Evolutionary conservation across 2,888 invertebrate species (phyloP), one percentile per base, ranked within the genome.

Genomic region (Epinotia brunnichana): DNA sequence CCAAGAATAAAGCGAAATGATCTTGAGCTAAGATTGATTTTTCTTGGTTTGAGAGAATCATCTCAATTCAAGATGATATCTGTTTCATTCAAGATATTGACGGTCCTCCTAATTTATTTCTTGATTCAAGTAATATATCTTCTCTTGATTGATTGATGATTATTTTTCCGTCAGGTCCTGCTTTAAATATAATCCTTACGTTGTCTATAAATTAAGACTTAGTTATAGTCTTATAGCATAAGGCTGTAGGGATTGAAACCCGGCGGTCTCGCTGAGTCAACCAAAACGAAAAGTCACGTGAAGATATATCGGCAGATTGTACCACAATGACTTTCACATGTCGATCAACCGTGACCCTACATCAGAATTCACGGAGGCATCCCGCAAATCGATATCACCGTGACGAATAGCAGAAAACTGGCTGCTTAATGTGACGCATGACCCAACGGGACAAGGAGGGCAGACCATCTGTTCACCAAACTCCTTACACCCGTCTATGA

Each of bases 391-490:
- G 61, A 69, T 69, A 63, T 68, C 17, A 44, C 56, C 48, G 69
- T 69, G 73, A 73, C 73, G 73, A 54, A 73, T 68, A 56, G 63
- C 68, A 72, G 72, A 67, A 67, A 69, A 51, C 73, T 44, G 60
- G 41, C 53, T 73, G 73, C 57, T 53, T 63, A 63, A 73, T 69
- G 68, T 73, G 57, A 73, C 73, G 57, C 51, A 63, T 63, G 69
- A 73, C 57, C 68, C 57, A 51, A 57, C 44, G 57, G 68, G 68
- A 62, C 68, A 56, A 56, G 54, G 57, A 73, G 73, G 69, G n/a
- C 62, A 48, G 48, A 48, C 21, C 9, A n/a, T 44, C 15, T 24
- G 2, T 62, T 48, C 48, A 48, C 17, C 3, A 62, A 24, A n/a
- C 29, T n/a, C 3, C 15, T 15, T 7, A 3, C 3, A n/a, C 24